Base-by-base conservation (phyloP, 2,888 invertebrate genomes). In the Ephialtes manifestator region DNA sequence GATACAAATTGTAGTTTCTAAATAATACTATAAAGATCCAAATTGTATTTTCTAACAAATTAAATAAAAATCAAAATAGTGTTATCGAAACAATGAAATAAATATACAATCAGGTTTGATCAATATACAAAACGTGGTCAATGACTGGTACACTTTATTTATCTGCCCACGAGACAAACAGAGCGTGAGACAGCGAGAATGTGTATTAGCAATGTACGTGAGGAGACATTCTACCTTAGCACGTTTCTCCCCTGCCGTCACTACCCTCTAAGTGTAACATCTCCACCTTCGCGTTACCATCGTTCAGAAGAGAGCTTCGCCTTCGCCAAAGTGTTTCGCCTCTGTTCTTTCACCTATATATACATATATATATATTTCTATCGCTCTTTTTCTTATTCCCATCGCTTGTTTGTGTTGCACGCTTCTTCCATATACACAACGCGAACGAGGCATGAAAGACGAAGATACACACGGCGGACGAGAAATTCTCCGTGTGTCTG, bases 401-500 rank as follows among this genome's bases (percentile, higher is more conserved):
- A 48, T 18, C 24, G 60, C 60, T 60, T 13, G 35, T 20, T 60
- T 13, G 35, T 20, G 63, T 72, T 72, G 18, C 43, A 63, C 70
- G 28, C 35, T 13, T 11, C 24, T 58, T 70, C 43, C 65, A 76
- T 70, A 63, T 60, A 68, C 70, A 68, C 60, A 51, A 18, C 18
- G 68, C 31, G 53, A n/a, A 13, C 3, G 43, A 63, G 51, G 43
- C 71, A 65, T 28, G 74, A 67, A 65, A 72, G 63, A 72, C 71
- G 28, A 24, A 31, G 53, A 53, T 48, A 48, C 48, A 20, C 39
- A 24, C 39, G 13, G 20, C 39, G 43, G 35, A 39, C 71, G 71
- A 71, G 65, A 63, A 43, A 71, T 63, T 39, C 71, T 13, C 15
- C 2, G 63, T 48, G 60, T 58, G 71, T 87, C 89, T 87, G 89